Conservation (phyloP, 2,113 vertebrate species). For the Arizona elegans region DNA sequence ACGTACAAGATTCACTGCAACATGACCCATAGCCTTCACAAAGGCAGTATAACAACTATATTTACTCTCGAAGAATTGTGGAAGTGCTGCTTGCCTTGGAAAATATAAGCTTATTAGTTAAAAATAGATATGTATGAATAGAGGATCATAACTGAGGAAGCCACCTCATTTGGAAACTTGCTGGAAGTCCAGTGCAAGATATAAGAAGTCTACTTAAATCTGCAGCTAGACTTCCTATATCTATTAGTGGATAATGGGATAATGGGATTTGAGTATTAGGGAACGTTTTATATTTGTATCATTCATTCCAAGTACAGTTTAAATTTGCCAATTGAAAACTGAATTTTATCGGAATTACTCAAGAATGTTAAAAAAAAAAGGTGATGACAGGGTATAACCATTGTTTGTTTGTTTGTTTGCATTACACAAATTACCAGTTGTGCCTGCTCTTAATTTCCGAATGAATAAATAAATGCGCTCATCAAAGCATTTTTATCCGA, state of each 20-base stretch:
- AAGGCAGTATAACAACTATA: conserved; percentile 49
- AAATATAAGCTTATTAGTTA: conserved; percentile 59
- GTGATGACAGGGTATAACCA: conserved; percentile 69
- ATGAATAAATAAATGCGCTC: conserved; percentile 50
- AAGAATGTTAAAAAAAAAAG: conserved; percentile 44
- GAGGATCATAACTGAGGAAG: conserved; percentile 31
- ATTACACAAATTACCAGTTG: conserved; percentile 64
- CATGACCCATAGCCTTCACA: not conserved
- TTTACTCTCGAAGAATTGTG: conserved; percentile 37
- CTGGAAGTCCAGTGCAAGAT: conserved; percentile 52
- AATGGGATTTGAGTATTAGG: conserved; percentile 26
- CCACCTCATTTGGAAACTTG: conserved; percentile 57
- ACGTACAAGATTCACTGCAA: not conserved
- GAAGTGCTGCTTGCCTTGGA: conserved; percentile 58
- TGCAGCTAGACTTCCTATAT: conserved; percentile 58
- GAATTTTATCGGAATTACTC: conserved; percentile 54
- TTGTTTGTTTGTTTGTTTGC: conserved; percentile 51
- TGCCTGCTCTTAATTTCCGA: conserved; percentile 71
- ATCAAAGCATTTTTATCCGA: conserved; percentile 54
- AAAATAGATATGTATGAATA: conserved; percentile 46
- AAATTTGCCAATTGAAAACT: conserved; percentile 40
- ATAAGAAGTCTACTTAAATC: conserved; percentile 52
- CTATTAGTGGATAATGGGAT: not conserved
- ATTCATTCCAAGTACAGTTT: conserved; percentile 65
- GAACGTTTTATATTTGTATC: conserved; percentile 22